phyloP scores from a whole-genome alignment of 2,113 vertebrate species.

The Asarcornis scutulata region DNA sequence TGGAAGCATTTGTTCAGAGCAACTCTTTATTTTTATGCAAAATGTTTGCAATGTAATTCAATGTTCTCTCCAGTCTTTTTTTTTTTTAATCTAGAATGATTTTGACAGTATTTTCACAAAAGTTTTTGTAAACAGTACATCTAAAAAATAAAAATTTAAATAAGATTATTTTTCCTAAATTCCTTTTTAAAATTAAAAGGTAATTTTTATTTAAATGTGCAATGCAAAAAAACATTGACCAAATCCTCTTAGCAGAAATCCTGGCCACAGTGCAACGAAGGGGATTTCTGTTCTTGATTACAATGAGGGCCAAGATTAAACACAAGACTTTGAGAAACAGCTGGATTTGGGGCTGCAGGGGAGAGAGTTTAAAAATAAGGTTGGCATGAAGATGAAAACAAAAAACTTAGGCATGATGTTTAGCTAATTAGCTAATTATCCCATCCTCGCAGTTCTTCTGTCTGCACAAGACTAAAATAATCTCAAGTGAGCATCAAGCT shows the following conservation, averaged over 20 bases:
- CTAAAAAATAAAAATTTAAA: background rate
- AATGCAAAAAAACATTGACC: background rate
- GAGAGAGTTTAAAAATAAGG: slow-evolving; percentile 40
- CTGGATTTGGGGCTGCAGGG: slow-evolving; percentile 54
- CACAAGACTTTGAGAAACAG: slow-evolving; percentile 39
- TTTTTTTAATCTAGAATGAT: background rate
- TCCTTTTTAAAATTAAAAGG: background rate
- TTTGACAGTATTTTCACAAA: background rate
- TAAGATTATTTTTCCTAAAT: background rate
- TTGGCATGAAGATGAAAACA: slow-evolving; percentile 48
- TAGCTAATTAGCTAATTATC: slow-evolving; percentile 52
- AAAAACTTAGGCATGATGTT: background rate
- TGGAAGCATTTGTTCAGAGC: background rate
- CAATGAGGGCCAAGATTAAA: slow-evolving; percentile 27
- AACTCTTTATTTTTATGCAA: background rate
- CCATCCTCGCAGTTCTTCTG: slow-evolving; percentile 3
- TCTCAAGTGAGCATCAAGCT: background rate
- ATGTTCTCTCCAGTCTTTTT: background rate
- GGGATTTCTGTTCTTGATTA: slow-evolving; percentile 50
- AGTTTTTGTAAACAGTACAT: background rate
- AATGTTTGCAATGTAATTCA: background rate
- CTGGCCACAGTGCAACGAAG: slow-evolving; percentile 1
- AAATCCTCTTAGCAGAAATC: slow-evolving; percentile 38
- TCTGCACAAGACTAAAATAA: background rate
- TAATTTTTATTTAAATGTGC: background rate